phyloP scores from a whole-genome alignment of 1,140 invertebrate species.

The Pseudachorutes palmiensis region DNA sequence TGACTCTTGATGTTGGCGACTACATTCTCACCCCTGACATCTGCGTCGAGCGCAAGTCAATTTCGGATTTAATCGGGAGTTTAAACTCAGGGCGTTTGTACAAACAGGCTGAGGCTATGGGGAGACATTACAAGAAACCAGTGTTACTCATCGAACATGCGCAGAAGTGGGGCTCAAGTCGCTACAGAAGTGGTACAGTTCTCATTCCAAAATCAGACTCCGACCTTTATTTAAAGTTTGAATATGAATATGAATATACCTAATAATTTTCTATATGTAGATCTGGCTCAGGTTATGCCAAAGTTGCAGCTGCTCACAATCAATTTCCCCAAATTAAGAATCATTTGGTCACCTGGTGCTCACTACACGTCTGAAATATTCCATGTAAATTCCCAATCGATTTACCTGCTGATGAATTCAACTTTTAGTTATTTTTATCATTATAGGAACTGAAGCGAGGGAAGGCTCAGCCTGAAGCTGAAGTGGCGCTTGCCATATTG shows the following conservation, averaged over 20 bases:
- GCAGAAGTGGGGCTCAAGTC: slow-evolving; percentile 61
- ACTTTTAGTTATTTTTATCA: not conserved
- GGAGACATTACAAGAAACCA: slow-evolving; percentile 73
- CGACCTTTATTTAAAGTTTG: too few species aligned
- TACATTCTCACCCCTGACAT: slow-evolving; percentile 95
- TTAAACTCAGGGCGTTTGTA: slow-evolving; percentile 85
- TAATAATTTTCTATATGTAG: too few species aligned
- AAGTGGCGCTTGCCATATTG: slow-evolving; percentile 50
- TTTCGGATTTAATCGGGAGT: slow-evolving; percentile 94
- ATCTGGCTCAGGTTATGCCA: slow-evolving; percentile 41
- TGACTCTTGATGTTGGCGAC: slow-evolving; percentile 78
- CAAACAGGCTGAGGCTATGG: slow-evolving; percentile 87
- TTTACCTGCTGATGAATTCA: not conserved
- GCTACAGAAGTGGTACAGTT: slow-evolving; percentile 29
- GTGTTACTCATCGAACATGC: slow-evolving; percentile 96
- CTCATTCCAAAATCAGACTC: too few species aligned
- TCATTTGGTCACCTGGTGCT: slow-evolving; percentile 92
- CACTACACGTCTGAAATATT: slow-evolving; percentile 92
- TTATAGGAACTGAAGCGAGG: slow-evolving; percentile 62
- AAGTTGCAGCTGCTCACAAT: slow-evolving; percentile 85
- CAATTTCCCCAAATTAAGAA: slow-evolving; percentile 82
- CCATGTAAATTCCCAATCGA: slow-evolving; percentile 47
- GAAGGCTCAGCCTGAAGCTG: slow-evolving; percentile 64
- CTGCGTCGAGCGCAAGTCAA: slow-evolving; percentile 92
- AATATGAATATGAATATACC: too few species aligned